phyloP scores from a whole-genome alignment of 2,797 vertebrate species.

The Poecilia picta region DNA sequence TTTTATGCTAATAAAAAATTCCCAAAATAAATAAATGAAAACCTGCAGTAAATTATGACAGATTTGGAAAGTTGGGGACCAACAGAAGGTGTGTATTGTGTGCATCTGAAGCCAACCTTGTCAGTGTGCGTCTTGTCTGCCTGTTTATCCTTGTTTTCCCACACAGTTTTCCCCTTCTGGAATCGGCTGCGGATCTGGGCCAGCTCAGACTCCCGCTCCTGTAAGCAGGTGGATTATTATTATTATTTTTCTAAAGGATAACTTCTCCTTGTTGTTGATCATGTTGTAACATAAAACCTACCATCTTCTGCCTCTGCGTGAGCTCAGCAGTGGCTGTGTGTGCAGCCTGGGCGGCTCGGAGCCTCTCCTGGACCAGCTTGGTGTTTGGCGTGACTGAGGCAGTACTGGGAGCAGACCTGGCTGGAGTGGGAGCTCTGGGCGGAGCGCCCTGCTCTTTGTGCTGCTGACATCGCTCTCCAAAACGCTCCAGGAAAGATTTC shows the following conservation, averaged over 20 bases:
- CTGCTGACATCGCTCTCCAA: slow-evolving; percentile 90
- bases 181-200: slow-evolving; percentile 87
- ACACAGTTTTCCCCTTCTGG: slow-evolving; percentile 85
- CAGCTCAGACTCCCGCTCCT: slow-evolving; percentile 94
- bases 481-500: slow-evolving; percentile 93
- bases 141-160: slow-evolving; percentile 75
- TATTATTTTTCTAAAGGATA: no score
- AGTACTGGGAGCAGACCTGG: slow-evolving; percentile 68
- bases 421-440: slow-evolving; percentile 50
- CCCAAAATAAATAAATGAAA: background rate
- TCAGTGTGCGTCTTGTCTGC: slow-evolving; percentile 55
- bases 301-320: slow-evolving; percentile 89
- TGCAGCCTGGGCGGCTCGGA: slow-evolving; percentile 78
- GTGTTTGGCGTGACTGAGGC: slow-evolving; percentile 86
- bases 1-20: background rate
- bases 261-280: no score
- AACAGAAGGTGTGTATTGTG: background rate
- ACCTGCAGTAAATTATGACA: background rate
- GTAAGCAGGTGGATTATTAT: slow-evolving; percentile 15
- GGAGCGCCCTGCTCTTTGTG: slow-evolving; percentile 74
- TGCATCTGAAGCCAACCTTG: slow-evolving; percentile 53
- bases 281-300: slow-evolving; percentile 40
- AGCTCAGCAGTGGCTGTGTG: slow-evolving; percentile 86
- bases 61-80: background rate
- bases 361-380: slow-evolving; percentile 86